Evolutionary conservation across 2,113 vertebrate species (phyloP).

Genomic region (Myrmecophaga tridactyla): DNA sequence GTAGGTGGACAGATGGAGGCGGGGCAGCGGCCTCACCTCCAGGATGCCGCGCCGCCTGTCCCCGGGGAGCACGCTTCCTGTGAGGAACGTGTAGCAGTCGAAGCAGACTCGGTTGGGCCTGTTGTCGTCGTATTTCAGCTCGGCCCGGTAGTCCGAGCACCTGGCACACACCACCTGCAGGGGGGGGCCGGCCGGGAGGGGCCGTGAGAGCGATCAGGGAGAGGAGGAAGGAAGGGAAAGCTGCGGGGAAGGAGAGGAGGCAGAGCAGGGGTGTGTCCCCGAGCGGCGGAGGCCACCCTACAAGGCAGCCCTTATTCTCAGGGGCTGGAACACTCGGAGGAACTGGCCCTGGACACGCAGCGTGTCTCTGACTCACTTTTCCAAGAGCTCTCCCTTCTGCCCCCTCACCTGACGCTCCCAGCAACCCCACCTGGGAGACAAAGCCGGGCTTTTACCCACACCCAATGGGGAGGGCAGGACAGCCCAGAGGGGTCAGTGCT

Average conservation of each 20-base stretch:
- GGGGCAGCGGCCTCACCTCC: slow-evolving; percentile 73
- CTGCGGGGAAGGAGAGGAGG: not conserved
- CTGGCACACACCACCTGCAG: slow-evolving; percentile 85
- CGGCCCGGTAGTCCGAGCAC: slow-evolving; percentile 82
- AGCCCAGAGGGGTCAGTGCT: not conserved
- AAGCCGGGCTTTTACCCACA: not conserved
- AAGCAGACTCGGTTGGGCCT: slow-evolving; percentile 82
- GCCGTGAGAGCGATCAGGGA: accelerated
- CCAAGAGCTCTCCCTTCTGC: not conserved
- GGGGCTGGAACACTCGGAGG: not conserved
- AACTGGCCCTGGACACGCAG: not conserved
- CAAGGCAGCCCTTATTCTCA: not conserved
- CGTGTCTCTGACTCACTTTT: not conserved
- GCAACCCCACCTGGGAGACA: not conserved
- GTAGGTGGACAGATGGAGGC: accelerated
- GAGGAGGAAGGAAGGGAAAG: not conserved
- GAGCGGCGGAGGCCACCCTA: not conserved
- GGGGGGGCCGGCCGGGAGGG: not conserved
- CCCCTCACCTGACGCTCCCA: not conserved
- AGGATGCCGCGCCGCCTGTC: slow-evolving; percentile 81
- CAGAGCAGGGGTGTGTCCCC: not conserved
- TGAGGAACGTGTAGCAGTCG: slow-evolving; percentile 81
- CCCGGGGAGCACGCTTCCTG: slow-evolving; percentile 46
- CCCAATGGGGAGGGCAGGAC: not conserved
- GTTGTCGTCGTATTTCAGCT: slow-evolving; percentile 80